A percentile compares a stretch with the other conserved stretches of the same genome.
phyloP scores from a whole-genome alignment of 2,113 vertebrate species.

The Dasyurus viverrinus region DNA sequence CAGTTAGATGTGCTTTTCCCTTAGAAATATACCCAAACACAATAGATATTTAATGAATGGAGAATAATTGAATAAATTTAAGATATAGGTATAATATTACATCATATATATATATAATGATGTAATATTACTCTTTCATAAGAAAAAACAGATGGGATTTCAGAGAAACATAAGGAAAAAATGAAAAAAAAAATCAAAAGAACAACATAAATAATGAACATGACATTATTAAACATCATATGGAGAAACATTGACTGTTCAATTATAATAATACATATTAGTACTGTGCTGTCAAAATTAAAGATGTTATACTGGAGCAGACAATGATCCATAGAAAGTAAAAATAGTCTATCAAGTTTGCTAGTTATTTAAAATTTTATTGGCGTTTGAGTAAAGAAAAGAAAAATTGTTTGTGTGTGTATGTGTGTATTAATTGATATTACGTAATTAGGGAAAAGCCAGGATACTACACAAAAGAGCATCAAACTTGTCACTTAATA shows the following conservation, averaged over 20 bases:
- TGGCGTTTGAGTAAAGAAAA: not conserved
- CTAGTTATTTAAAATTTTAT: not conserved
- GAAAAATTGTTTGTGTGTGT: not conserved
- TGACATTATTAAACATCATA: not conserved
- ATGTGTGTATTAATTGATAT: too few species aligned
- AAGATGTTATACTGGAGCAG: not conserved
- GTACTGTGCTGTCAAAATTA: not conserved
- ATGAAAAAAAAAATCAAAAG: not conserved
- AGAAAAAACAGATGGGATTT: not conserved
- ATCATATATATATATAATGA: too few species aligned
- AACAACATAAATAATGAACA: not conserved
- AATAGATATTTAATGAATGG: not conserved
- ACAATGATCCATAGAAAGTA: not conserved
- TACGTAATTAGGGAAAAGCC: not conserved
- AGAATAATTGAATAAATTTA: not conserved
- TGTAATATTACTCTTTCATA: not conserved
- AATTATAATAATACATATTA: not conserved
- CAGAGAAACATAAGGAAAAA: not conserved
- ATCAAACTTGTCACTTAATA: not conserved
- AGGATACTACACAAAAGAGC: not conserved
- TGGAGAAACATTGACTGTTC: not conserved
- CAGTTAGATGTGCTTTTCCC: not conserved
- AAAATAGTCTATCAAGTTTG: not conserved
- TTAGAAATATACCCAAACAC: not conserved
- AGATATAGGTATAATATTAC: too few species aligned